Conservation (phyloP, 2,113 vertebrate species). For the Corythaixoides concolor region DNA sequence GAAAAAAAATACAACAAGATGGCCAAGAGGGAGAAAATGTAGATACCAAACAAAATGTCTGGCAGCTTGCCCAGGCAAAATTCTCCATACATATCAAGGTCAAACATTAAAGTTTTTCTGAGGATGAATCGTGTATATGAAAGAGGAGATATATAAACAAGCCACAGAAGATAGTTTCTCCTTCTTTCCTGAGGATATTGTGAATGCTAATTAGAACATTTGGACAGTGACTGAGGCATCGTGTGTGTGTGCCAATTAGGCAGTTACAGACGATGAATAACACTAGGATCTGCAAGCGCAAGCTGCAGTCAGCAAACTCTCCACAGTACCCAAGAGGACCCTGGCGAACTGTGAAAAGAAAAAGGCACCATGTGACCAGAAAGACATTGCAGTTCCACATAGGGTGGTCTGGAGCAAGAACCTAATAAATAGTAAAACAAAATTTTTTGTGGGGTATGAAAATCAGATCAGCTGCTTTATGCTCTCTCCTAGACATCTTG, state of each 20-base stretch:
- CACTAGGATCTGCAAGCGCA: not conserved
- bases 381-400: not conserved
- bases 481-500: not conserved
- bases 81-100: not conserved
- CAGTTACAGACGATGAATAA: not conserved
- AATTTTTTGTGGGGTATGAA: not conserved
- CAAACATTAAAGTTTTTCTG: not conserved
- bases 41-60: conserved; percentile 13
- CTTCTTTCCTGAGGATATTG: not conserved
- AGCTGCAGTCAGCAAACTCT: not conserved
- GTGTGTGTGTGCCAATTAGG: fast-evolving
- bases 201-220: not conserved
- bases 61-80: not conserved
- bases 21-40: not conserved
- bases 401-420: not conserved
- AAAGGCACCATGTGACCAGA: not conserved
- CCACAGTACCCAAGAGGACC: fast-evolving
- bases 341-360: not conserved
- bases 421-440: not conserved
- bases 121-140: not conserved
- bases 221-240: not conserved
- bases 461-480: not conserved
- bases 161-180: not conserved
- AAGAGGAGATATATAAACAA: not conserved
- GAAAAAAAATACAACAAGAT: not conserved